These are phyloP conservation scores for Ctena decussata DNA, from an alignment of 2,888 invertebrate genomes.

Conservation along the genomic window DNA sequence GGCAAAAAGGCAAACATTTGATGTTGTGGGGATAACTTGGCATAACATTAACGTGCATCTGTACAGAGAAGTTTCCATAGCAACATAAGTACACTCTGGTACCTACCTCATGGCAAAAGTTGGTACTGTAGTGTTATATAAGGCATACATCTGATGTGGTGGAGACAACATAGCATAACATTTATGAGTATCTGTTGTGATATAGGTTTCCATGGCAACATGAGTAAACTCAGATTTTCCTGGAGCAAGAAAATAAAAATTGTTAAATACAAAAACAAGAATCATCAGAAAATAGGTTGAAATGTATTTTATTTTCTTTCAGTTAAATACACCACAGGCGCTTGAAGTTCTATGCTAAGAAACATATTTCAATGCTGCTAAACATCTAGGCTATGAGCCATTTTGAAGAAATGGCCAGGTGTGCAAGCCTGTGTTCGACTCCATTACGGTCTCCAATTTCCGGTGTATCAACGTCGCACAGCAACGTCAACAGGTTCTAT, in stretches of 20 bases:
- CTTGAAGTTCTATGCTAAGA: too few species aligned
- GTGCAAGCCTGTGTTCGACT: too few species aligned
- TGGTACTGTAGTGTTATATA: constrained; percentile 78
- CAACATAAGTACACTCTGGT: constrained; percentile 77
- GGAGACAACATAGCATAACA: constrained; percentile 81
- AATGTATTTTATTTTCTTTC: too few species aligned
- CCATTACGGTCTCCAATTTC: too few species aligned
- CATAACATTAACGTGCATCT: constrained; percentile 84
- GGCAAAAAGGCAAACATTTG: constrained; percentile 82
- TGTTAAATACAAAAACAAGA: too few species aligned
- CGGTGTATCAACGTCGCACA: too few species aligned
- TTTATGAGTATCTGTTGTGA: constrained; percentile 82
- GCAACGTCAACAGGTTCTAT: too few species aligned
- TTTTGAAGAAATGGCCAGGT: too few species aligned
- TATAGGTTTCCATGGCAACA: constrained; percentile 80
- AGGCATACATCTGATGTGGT: constrained; percentile 78
- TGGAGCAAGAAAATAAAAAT: constrained; percentile 43
- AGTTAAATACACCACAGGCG: too few species aligned
- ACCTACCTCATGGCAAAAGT: constrained; percentile 85
- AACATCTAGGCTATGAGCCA: too few species aligned
- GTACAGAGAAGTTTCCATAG: constrained; percentile 81
- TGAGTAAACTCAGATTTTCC: constrained; percentile 80
- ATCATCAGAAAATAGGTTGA: too few species aligned
- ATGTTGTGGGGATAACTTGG: constrained; percentile 73
- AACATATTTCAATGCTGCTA: too few species aligned